These are phyloP conservation scores for Podabrus alpinus DNA, from an alignment of 2,888 invertebrate genomes.

Conservation along the genomic window DNA sequence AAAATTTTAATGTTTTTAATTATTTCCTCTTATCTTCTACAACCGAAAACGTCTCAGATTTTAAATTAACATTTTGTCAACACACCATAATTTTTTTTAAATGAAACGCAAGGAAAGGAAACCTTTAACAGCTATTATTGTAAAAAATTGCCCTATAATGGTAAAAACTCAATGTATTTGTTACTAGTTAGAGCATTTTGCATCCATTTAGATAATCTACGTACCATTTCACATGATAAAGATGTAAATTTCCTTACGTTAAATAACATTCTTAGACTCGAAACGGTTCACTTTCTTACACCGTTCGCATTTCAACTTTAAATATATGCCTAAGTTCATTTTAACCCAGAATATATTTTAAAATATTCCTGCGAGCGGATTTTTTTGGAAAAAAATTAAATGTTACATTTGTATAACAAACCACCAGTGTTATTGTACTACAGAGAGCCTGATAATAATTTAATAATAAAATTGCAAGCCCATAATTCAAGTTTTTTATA, in stretches of 20 bases:
- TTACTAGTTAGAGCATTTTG: slow-evolving; percentile 6
- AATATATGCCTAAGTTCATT: neutral
- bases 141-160: neutral
- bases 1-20: slow-evolving; percentile 14
- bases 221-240: slow-evolving; percentile 8
- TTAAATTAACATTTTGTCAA: slow-evolving; percentile 14
- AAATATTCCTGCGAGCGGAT: neutral
- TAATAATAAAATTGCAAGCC: neutral
- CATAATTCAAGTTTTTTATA: slow-evolving; percentile 1
- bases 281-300: neutral
- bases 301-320: slow-evolving; percentile 7
- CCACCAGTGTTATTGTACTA: neutral
- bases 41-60: neutral
- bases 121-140: neutral
- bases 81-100: slow-evolving; percentile 4
- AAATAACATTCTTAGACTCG: slow-evolving; percentile 2
- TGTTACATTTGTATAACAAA: neutral
- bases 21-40: slow-evolving; percentile 18
- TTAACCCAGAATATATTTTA: neutral
- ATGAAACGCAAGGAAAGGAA: neutral
- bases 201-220: slow-evolving; percentile 11
- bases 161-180: slow-evolving; percentile 7
- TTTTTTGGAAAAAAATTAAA: neutral
- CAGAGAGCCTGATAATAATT: neutral
- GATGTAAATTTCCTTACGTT: slow-evolving; percentile 14